These are phyloP conservation scores for Aeoliscus strigatus DNA, from an alignment of 2,797 vertebrate genomes.

Conservation along the genomic window DNA sequence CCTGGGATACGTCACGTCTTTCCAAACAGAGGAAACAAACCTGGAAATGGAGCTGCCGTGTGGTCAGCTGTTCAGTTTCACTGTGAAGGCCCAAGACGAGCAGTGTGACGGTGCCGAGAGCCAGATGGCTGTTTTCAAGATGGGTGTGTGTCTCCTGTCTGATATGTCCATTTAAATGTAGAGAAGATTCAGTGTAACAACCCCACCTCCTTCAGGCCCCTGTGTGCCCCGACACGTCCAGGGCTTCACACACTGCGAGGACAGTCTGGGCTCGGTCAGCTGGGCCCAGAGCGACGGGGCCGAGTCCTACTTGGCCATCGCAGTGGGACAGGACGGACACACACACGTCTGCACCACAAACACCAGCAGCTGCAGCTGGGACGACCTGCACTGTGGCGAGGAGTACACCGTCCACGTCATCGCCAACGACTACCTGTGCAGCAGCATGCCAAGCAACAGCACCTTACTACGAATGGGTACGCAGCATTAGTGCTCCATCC, in stretches of 20 bases:
- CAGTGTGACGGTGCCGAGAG: slow-evolving; percentile 55
- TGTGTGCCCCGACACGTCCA: slow-evolving; percentile 54
- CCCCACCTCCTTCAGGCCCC: slow-evolving; percentile 46
- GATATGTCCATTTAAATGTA: no score
- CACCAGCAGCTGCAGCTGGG: slow-evolving; percentile 59
- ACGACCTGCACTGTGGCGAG: slow-evolving; percentile 64
- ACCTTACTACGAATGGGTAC: slow-evolving; percentile 58
- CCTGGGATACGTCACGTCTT: slow-evolving; percentile 35
- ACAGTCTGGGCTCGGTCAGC: slow-evolving; percentile 45
- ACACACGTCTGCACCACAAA: slow-evolving; percentile 48
- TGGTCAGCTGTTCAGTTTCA: slow-evolving; percentile 66
- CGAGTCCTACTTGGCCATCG: slow-evolving; percentile 44
- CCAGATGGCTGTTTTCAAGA: slow-evolving; percentile 45
- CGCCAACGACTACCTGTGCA: slow-evolving; percentile 58
- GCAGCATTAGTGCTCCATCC: no score
- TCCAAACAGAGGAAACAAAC: slow-evolving; percentile 41
- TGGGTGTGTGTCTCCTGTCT: slow-evolving; percentile 53
- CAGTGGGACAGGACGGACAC: slow-evolving; percentile 50
- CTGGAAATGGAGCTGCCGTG: slow-evolving; percentile 53
- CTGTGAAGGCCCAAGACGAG: slow-evolving; percentile 44
- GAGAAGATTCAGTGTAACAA: no score
- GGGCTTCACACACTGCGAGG: slow-evolving; percentile 44
- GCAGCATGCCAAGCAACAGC: slow-evolving; percentile 55
- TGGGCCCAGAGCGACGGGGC: slow-evolving; percentile 65
- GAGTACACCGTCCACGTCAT: slow-evolving; percentile 60